Percentiles rank a stretch among this genome's conserved stretches.
Evolutionary conservation across 2,888 invertebrate species (phyloP).

Genomic region (Cenopis cana): DNA sequence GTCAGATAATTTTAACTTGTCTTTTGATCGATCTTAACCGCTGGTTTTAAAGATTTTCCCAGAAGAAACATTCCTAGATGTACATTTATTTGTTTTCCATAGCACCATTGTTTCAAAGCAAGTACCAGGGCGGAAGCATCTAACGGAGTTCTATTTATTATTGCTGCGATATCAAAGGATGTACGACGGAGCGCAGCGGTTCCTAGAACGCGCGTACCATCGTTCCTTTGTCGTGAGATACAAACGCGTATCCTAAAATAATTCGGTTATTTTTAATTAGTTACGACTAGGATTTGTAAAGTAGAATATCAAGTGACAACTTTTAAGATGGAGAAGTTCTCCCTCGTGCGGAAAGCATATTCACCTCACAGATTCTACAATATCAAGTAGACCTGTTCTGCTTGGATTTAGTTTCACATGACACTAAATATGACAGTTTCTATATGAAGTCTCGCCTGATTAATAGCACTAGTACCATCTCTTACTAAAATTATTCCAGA

Average conservation of each 20-base stretch:
- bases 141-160: constrained; percentile 61
- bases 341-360: background rate
- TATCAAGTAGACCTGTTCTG: background rate
- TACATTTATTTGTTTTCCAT: constrained; percentile 46
- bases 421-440: background rate
- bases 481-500: constrained; percentile 27
- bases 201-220: constrained; percentile 52
- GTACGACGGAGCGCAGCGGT: constrained; percentile 48
- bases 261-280: constrained; percentile 43
- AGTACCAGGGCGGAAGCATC: constrained; percentile 52
- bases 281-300: constrained; percentile 19
- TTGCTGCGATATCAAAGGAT: constrained; percentile 64
- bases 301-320: constrained; percentile 24
- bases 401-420: background rate
- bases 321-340: background rate
- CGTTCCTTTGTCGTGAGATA: constrained; percentile 54
- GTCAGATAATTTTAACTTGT: constrained; percentile 12
- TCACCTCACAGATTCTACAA: no score
- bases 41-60: constrained; percentile 33
- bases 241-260: constrained; percentile 41
- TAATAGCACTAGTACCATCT: constrained; percentile 11
- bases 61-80: constrained; percentile 44
- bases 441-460: constrained; percentile 6
- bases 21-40: constrained; percentile 32
- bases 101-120: constrained; percentile 44